Percentiles rank a stretch among this genome's conserved stretches.
Conservation (phyloP, 1,140 invertebrate species). For the Drosophila sulfurigaster region DNA sequence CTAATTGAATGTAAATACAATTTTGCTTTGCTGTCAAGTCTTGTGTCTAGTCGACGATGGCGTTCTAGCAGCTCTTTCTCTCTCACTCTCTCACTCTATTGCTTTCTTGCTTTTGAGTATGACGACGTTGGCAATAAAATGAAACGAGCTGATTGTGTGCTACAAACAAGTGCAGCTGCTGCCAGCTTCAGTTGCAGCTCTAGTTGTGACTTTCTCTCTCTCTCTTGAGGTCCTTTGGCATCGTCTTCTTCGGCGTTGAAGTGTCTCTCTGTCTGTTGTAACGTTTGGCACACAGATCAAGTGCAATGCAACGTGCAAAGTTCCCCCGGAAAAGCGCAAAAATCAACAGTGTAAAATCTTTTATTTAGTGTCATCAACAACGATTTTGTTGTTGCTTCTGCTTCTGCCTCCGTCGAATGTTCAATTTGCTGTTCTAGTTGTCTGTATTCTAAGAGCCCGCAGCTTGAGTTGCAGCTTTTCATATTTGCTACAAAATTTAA, state of each 20-base stretch:
- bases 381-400: conserved; percentile 36
- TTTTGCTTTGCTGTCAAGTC: conserved; percentile 83
- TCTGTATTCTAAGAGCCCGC: conserved; percentile 31
- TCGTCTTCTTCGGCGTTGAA: conserved; percentile 45
- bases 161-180: conserved; percentile 76
- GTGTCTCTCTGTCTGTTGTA: conserved; percentile 61
- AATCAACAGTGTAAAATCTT: conserved; percentile 83
- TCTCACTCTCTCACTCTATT: not conserved
- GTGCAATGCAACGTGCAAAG: conserved; percentile 83
- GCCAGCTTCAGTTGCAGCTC: conserved; percentile 38
- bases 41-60: conserved; percentile 75
- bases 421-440: conserved; percentile 50
- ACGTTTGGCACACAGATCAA: conserved; percentile 83
- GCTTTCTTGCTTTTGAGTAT: conserved; percentile 19
- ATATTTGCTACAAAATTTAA: conserved; percentile 75
- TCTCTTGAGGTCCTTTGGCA: not conserved
- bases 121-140: conserved; percentile 79
- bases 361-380: conserved; percentile 82
- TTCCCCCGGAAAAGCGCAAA: conserved; percentile 80
- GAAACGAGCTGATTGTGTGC: conserved; percentile 82
- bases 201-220: conserved; percentile 24
- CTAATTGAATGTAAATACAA: conserved; percentile 84
- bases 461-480: conserved; percentile 54
- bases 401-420: conserved; percentile 25
- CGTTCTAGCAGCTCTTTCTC: not conserved